Evolutionary conservation across 92 coral and sea anemone genomes (phyloP).

Genomic region (Ricordea florida): DNA sequence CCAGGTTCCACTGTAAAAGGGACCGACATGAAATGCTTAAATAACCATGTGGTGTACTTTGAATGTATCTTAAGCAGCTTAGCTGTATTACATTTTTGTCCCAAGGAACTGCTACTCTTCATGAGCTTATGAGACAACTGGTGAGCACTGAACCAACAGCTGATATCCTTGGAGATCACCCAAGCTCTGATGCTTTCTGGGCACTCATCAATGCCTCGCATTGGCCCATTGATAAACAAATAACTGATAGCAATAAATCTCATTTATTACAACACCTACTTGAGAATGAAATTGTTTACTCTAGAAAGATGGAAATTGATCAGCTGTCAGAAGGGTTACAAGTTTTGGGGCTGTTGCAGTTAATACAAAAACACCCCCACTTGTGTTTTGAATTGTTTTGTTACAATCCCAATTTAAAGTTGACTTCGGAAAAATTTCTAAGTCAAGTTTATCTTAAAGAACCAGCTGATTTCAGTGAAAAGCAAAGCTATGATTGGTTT

Average conservation of each 20-base stretch:
- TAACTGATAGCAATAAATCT: conserved; percentile 39
- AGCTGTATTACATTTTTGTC: conserved; percentile 8
- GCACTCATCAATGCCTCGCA: conserved; percentile 43
- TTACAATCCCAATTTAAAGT: conserved; percentile 4
- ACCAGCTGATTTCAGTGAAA: conserved; percentile 36
- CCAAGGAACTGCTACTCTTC: conserved; percentile 29
- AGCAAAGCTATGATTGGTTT: conserved; percentile 50
- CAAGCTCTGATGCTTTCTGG: conserved; percentile 44
- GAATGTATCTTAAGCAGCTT: not conserved
- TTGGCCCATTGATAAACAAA: conserved; percentile 42
- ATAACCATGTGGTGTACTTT: no score
- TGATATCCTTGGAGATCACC: conserved; percentile 32
- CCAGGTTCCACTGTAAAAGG: no score
- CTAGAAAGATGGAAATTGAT: conserved; percentile 56
- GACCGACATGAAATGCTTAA: no score
- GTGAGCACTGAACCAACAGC: not conserved
- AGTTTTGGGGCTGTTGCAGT: conserved; percentile 44
- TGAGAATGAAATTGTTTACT: conserved; percentile 48
- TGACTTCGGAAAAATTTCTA: conserved; percentile 19
- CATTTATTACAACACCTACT: conserved; percentile 52
- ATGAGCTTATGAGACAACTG: conserved; percentile 25
- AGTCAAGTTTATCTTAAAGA: conserved; percentile 19
- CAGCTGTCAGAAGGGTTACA: conserved; percentile 48
- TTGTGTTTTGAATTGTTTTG: conserved; percentile 42
- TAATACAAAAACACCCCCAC: conserved; percentile 14